A percentile compares a stretch with the other conserved stretches of the same genome.
These are phyloP conservation scores for Anolis apletophallus DNA, from an alignment of 2,797 vertebrate genomes.

Conservation along the genomic window DNA sequence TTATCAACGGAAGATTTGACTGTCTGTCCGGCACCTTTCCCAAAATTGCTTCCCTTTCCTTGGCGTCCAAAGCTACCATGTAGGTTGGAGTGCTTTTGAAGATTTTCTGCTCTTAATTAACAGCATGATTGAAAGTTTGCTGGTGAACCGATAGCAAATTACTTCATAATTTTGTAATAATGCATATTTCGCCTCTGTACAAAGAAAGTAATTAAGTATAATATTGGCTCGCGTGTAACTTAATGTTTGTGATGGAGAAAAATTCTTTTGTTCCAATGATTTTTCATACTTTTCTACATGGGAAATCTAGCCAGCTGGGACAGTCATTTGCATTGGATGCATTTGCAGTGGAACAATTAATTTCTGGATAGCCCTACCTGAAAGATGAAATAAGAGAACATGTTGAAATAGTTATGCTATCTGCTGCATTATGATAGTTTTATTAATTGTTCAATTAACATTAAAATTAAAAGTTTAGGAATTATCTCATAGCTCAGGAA, in stretches of 20 bases:
- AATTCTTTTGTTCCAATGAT: not conserved
- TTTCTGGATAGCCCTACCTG: constrained; percentile 3
- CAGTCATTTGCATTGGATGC: not conserved
- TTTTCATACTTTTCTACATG: not conserved
- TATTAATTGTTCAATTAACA: constrained; percentile 4
- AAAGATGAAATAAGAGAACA: not conserved
- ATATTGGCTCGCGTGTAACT: not conserved
- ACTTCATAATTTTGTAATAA: constrained; percentile 26
- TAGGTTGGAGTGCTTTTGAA: constrained; percentile 15
- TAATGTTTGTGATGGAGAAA: not conserved
- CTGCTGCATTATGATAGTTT: not conserved
- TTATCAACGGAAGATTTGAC: constrained; percentile 17
- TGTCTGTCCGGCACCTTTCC: not conserved
- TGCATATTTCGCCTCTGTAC: not conserved
- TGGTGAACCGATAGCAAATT: not conserved
- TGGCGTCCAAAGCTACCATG: not conserved
- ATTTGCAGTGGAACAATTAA: not conserved
- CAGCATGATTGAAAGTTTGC: constrained; percentile 10
- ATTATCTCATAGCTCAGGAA: not conserved
- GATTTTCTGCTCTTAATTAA: constrained; percentile 33
- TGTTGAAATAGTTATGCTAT: not conserved
- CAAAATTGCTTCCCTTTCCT: constrained; percentile 27
- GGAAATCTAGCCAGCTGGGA: not conserved
- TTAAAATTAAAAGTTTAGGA: not conserved
- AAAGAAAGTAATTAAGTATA: constrained; percentile 20